Base-by-base conservation (phyloP, 2,888 invertebrate genomes). In the Stegana nigrithorax region DNA sequence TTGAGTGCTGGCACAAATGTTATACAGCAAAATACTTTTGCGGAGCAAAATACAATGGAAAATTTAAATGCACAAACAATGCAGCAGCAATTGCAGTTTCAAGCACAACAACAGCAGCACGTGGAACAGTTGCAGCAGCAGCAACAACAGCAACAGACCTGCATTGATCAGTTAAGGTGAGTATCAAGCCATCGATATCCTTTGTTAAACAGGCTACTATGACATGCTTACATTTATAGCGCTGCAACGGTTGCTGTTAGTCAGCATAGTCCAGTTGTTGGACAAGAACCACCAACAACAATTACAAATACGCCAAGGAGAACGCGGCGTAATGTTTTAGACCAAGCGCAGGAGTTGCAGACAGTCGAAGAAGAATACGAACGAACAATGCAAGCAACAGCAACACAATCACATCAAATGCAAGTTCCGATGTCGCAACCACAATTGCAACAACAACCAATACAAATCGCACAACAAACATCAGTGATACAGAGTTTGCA, bases 401-500 rank as follows among this genome's bases (percentile, higher is more conserved):
- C 56, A 61, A 56, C 62, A 44, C 64, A 68, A 58, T 51, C 44
- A 26, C 58, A 62, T 51, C 65, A 59, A 21, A 44, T 59, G 25
- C 55, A 60, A 58, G 45, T 57, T 29, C 14, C 51, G n/a, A 27
- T 55, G 26, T 67, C 58, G 29, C 59, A 63, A 21, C 63, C 59
- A 42, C 59, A 51, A 23, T 63, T 53, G 56, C 45, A 45, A n/a
- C 66, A 64, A 19, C 39, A 39, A 3, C 59, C 26, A 62, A 39
- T 14, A 17, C 69, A 67, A 56, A 45, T 65, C 63, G 64, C 67
- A 29, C 72, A 73, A 53, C 65, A 67, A 63, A 69, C 68, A 19
- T 70, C 71, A 19, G 66, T 67, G 19, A 72, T 66, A 63, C 73
- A 71, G 12, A 66, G 68, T 32, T 45, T 63, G 3, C 67, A 68